These are phyloP conservation scores for Enteromius anoplus DNA, from an alignment of 2,797 vertebrate species.

Conservation along the genomic window DNA sequence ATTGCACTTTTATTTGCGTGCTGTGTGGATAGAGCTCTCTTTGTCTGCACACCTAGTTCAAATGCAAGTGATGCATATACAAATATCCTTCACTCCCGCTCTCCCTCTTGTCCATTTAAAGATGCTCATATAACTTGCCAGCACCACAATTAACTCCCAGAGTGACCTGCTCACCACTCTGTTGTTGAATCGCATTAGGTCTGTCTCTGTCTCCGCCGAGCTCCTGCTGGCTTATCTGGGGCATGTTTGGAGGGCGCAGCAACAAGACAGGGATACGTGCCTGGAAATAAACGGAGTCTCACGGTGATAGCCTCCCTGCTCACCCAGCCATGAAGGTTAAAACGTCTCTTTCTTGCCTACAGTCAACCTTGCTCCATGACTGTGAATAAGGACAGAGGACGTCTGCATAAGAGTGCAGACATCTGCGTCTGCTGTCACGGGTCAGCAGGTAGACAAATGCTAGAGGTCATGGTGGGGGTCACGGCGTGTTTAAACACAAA, in stretches of 20 bases:
- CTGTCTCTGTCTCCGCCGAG: constrained; percentile 11
- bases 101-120: constrained; percentile 28
- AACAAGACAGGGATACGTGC: constrained; percentile 43
- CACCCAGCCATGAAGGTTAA: constrained; percentile 54
- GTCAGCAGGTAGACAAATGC: constrained; percentile 39
- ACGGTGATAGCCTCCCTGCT: constrained; percentile 26
- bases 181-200: constrained; percentile 37
- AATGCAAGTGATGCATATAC: constrained; percentile 18
- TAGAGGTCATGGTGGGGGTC: constrained; percentile 19
- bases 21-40: not conserved
- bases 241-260: constrained; percentile 30
- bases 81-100: constrained; percentile 18
- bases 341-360: constrained; percentile 30
- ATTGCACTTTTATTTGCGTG: not conserved
- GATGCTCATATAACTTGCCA: constrained; percentile 49
- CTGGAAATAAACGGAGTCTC: constrained; percentile 48
- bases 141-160: constrained; percentile 55
- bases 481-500: not conserved
- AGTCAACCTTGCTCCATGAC: constrained; percentile 33
- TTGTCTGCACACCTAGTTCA: not conserved
- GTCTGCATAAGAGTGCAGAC: not conserved
- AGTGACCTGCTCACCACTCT: constrained; percentile 42
- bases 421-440: constrained; percentile 18
- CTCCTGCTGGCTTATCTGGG: constrained; percentile 52
- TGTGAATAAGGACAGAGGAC: constrained; percentile 29